Evolutionary conservation across 2,797 vertebrate genomes (phyloP).

Genomic region (Schizothorax lantsangensis): DNA sequence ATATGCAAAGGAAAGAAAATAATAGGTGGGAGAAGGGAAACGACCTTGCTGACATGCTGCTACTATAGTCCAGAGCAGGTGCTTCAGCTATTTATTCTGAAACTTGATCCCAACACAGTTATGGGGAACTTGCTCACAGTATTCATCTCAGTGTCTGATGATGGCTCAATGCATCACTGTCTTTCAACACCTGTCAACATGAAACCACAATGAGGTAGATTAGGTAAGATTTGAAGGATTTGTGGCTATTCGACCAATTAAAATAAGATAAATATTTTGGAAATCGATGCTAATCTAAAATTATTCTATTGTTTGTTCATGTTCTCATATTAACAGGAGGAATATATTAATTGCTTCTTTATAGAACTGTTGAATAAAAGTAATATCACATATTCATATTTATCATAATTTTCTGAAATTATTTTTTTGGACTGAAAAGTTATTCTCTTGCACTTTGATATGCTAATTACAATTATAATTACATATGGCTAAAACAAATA

Average conservation of each 20-base stretch:
- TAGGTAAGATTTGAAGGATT: background rate
- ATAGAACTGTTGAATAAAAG: background rate
- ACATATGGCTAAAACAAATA: no score
- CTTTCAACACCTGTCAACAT: constrained; percentile 28
- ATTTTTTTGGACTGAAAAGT: background rate
- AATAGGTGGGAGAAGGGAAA: constrained; percentile 60
- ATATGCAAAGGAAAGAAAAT: constrained; percentile 39
- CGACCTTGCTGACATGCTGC: constrained; percentile 65
- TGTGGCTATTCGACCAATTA: background rate
- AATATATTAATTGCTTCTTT: background rate
- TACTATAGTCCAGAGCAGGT: constrained; percentile 77
- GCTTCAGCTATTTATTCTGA: constrained; percentile 78
- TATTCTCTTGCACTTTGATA: background rate
- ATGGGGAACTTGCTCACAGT: constrained; percentile 52
- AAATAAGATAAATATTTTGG: background rate
- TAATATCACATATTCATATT: background rate
- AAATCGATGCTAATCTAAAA: background rate
- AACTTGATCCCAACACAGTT: constrained; percentile 70
- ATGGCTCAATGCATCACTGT: constrained; percentile 48
- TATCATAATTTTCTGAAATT: background rate
- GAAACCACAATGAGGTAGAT: background rate
- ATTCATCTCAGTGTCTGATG: constrained; percentile 54
- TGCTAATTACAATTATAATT: background rate
- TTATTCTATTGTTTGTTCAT: background rate
- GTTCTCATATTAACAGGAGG: background rate